Base-by-base conservation (phyloP, 2,888 invertebrate genomes). In the Tortrix viridana region DNA sequence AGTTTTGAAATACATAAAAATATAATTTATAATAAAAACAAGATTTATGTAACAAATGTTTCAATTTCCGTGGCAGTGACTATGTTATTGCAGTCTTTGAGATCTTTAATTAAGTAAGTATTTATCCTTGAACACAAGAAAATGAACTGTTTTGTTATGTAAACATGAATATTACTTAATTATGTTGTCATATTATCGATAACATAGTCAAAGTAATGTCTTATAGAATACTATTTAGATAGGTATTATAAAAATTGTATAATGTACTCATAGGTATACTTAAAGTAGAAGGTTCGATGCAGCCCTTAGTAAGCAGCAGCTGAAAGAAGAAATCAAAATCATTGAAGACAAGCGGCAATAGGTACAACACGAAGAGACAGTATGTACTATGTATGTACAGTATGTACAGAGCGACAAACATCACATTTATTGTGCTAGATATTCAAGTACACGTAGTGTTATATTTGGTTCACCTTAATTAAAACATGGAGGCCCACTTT, bases 41-140 rank as follows among this genome's bases (percentile, higher is more conserved):
- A 83, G 80, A 81, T 70, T 79, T 75, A 77, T 74, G 75, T 86
- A 87, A 87, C 84, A 88, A 84, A 81, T 70, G 71, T 85, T 62
- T 81, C 69, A 80, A 66, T 81, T 80, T 84, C 74, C 74, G 74
- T 81, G 86, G 87, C 88, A 86, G 85, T 89, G 88, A 91, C 92
- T 91, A 91, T 91, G 91, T 88, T 85, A 81, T 81, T 79, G 82
- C 88, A 88, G 88, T 88, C 87, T 87, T 85, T 84, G 83, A 83
- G 84, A 84, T 83, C 82, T 85, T 84, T 72, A 73, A 71, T 74
- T 73, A 79, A 77, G 60, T 67, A 60, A 74, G 73, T 62, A 68
- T 60, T 52, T 50, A 60, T 60, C 60, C 55, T 56, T 62, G 53
- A 64, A 64, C 56, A 59, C 57, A 65, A 66, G 55, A 47, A 61